Conservation (phyloP, 2,797 vertebrate species). For the Catharus ustulatus region DNA sequence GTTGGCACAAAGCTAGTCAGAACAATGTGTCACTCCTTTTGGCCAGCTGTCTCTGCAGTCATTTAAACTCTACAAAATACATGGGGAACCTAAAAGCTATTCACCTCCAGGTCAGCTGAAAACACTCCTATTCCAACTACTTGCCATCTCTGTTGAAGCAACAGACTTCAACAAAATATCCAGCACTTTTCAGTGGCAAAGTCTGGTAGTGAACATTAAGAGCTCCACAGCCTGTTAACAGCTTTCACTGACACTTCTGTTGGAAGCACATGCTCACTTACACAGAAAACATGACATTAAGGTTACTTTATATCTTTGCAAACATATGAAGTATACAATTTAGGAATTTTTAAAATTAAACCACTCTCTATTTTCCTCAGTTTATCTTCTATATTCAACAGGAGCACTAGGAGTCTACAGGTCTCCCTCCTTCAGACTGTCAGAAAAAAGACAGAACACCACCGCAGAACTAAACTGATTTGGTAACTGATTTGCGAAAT, state of each 20-base stretch:
- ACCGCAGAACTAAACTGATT: background rate
- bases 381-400: background rate
- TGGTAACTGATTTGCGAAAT: background rate
- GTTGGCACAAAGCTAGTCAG: background rate
- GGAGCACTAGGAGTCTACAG: background rate
- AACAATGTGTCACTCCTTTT: background rate
- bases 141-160: background rate
- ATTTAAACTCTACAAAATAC: background rate
- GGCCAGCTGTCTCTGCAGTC: background rate
- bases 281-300: background rate
- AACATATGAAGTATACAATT: fast-evolving
- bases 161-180: background rate
- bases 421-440: background rate
- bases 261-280: background rate
- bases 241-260: background rate
- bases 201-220: background rate
- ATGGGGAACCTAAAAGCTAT: fast-evolving
- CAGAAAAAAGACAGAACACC: background rate
- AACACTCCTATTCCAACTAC: background rate
- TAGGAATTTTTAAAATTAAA: background rate
- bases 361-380: background rate
- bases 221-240: background rate
- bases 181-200: background rate
- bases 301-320: background rate
- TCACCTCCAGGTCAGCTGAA: background rate